Conservation (phyloP, 2,797 vertebrate species). For the Eidolon dupreanum region DNA sequence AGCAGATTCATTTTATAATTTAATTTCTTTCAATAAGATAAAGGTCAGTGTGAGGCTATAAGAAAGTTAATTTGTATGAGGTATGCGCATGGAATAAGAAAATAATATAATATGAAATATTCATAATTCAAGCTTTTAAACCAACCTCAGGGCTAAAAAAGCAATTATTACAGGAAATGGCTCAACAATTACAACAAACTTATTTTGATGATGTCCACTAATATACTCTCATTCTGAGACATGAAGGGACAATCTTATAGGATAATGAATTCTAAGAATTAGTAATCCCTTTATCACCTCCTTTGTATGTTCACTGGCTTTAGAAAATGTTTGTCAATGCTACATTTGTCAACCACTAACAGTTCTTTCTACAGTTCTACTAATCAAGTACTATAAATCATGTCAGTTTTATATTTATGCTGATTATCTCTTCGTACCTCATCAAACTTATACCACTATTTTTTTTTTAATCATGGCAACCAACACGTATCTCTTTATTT, state of each 20-base stretch:
- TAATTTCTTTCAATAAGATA: slow-evolving; percentile 68
- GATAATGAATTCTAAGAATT: not conserved
- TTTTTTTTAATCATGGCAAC: not conserved
- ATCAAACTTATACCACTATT: not conserved
- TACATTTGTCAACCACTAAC: not conserved
- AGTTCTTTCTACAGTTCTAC: not conserved
- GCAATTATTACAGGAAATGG: slow-evolving; percentile 63
- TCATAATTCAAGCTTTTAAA: slow-evolving; percentile 68
- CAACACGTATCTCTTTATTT: not conserved
- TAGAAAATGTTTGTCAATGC: not conserved
- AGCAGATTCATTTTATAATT: slow-evolving; percentile 49
- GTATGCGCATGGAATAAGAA: slow-evolving; percentile 55
- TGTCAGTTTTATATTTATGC: not conserved
- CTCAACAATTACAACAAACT: slow-evolving; percentile 50
- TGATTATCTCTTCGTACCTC: not conserved
- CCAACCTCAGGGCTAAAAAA: slow-evolving; percentile 33
- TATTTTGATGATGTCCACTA: slow-evolving; percentile 33
- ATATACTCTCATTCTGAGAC: not conserved
- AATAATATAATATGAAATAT: slow-evolving; percentile 67
- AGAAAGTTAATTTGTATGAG: slow-evolving; percentile 70
- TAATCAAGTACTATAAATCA: not conserved
- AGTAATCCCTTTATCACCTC: not conserved
- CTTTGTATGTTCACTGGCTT: not conserved
- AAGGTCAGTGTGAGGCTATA: slow-evolving; percentile 54
- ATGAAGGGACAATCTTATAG: not conserved